Evolutionary conservation across 1,140 invertebrate genomes (phyloP), one percentile per base, ranked within the genome.

Genomic region (Neuroterus valhalla): DNA sequence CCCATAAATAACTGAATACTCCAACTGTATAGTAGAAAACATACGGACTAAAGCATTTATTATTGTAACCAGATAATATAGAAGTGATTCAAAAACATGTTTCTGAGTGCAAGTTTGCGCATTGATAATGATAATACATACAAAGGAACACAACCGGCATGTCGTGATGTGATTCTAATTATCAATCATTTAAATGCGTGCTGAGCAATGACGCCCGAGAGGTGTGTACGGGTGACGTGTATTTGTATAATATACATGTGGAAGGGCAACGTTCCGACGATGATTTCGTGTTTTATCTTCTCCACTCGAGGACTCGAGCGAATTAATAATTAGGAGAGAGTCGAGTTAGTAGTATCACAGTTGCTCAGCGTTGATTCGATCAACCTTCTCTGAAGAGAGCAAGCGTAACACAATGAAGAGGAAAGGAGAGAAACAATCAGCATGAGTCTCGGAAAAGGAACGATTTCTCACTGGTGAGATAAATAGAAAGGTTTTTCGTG

Each of bases 271-370:
- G 71, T 77, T 79, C 78, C 72, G 80, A 77, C 80, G 83, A 84
- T 84, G 83, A 84, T 84, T 82, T 78, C 82, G 81, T 81, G 75
- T 81, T 82, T 84, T 84, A 84, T 84, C 78, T 78, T 81, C 78
- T 75, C 66, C 70, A 80, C 75, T 78, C 78, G 76, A 73, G 50
- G 68, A 80, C 75, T 76, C 77, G 76, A 81, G 72, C 81, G 81
- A 80, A 82, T 83, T 83, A 80, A 83, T 84, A 84, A 84, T 83
- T 84, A 84, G 77, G 52, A 21, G 52, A 70, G 66, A 72, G 71
- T 62, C n/a, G 73, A 75, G 75, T 68, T 78, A 70, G 73, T 75
- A 55, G 81, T 77, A 77, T 82, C 79, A 78, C 66, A 76, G 81
- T 83, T 82, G 62, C 55, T 72, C 78, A 52, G 80, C 74, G 80